Evolutionary conservation across 2,797 vertebrate genomes (phyloP).

Genomic region (Emydoidea blandingii): DNA sequence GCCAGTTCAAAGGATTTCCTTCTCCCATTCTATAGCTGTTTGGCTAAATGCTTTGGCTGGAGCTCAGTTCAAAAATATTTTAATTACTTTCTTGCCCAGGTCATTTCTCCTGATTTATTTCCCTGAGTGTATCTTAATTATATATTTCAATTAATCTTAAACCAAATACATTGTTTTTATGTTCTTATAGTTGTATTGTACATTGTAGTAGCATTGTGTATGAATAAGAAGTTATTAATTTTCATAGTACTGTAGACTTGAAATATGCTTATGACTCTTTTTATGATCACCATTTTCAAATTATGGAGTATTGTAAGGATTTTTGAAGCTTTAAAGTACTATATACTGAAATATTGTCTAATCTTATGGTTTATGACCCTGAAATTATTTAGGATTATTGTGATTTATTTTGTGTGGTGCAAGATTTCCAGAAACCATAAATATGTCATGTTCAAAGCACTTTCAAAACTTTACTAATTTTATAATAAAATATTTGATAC

Average conservation of each 20-base stretch:
- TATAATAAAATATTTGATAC: background rate
- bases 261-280: background rate
- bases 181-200: background rate
- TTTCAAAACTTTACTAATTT: background rate
- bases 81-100: slow-evolving; percentile 17
- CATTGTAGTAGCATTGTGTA: background rate
- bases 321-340: background rate
- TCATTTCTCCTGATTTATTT: background rate
- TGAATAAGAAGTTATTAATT: background rate
- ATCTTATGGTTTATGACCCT: background rate
- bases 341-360: background rate
- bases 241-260: background rate
- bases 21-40: background rate
- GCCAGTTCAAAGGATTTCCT: background rate
- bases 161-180: background rate
- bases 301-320: background rate
- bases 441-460: background rate
- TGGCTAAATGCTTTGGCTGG: slow-evolving; percentile 22
- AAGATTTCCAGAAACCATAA: background rate
- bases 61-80: slow-evolving; percentile 28
- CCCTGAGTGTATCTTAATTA: background rate
- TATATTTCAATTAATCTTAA: slow-evolving; percentile 9
- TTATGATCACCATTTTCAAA: background rate
- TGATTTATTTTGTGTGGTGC: background rate
- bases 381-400: background rate